A percentile compares a stretch with the other conserved stretches of the same genome.
These are phyloP conservation scores for Calonectris borealis DNA, from an alignment of 2,113 vertebrate species.

Conservation along the genomic window DNA sequence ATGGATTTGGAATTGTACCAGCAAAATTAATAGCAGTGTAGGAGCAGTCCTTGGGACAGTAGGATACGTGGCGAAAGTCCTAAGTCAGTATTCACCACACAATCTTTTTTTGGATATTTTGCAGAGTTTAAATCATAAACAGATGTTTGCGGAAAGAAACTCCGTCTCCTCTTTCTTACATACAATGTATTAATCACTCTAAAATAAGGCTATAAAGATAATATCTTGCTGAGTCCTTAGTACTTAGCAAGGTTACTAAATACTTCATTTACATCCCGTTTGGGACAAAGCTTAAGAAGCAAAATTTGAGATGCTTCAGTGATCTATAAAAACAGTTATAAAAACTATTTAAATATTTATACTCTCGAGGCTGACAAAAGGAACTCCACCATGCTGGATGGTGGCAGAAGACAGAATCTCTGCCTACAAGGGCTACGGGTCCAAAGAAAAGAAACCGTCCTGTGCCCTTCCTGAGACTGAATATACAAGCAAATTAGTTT, in stretches of 20 bases:
- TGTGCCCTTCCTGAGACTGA: background rate
- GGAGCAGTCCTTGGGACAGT: background rate
- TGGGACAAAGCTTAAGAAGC: conserved; percentile 26
- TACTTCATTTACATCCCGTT: conserved; percentile 31
- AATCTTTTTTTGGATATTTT: conserved; percentile 18
- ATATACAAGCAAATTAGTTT: background rate
- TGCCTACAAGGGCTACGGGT: background rate
- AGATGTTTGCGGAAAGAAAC: conserved; percentile 57
- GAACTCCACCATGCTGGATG: background rate
- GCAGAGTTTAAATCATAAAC: conserved; percentile 63
- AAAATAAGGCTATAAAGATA: conserved; percentile 54
- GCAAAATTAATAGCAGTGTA: conserved; percentile 1
- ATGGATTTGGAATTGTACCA: background rate
- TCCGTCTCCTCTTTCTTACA: conserved; percentile 18
- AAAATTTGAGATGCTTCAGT: background rate
- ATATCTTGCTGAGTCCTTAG: conserved; percentile 53
- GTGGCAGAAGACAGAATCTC: background rate
- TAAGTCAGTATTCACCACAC: conserved; percentile 29
- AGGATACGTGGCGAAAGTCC: background rate
- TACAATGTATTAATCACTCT: conserved; percentile 62
- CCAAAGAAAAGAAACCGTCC: background rate
- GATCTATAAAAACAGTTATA: background rate
- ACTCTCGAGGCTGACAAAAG: background rate
- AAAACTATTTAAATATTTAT: background rate
- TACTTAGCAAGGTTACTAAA: background rate